Base-by-base conservation (phyloP, 2,113 vertebrate species). In the Marmota monax region DNA sequence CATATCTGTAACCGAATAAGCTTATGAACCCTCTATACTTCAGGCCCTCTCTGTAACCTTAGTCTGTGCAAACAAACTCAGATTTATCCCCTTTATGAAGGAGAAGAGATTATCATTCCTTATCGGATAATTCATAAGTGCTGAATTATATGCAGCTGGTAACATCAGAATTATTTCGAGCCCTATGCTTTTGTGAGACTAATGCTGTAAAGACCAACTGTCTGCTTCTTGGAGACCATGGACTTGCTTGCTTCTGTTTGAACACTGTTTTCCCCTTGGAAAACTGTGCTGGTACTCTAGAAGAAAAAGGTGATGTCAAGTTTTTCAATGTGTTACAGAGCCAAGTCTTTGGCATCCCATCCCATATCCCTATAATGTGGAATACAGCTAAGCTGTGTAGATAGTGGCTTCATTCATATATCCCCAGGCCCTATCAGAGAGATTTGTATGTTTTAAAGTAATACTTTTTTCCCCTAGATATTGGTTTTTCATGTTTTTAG, bases 1-100 rank as follows among this genome's bases (percentile, higher is more conserved):
- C 95, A 94, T 96, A 97, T 98, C 95, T 97, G 95, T 95, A 97
- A 92, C 94, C 84, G 96, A 97, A 96, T 97, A 97, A 76, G 94
- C 94, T 95, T 97, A 89, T 87, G 65, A 88, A 65, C 63, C 76
- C 32, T 96, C 87, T 93, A 27, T 87, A 92, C 67, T 96, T 96
- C 53, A 94, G 90, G 65, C 63, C 84, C 96, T 90, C 87, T 95
- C 72, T 95, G 96, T 95, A 97, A 95, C 92, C 88, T 90, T 82
- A 93, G 92, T 95, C 92, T 96, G 69, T 88, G 84, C 95, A 96
- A 97, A 95, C 90, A 97, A 95, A 97, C 67, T 77, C 74, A 65
- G 37, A 88, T 96, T 97, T 85, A 96, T 88, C 95, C 77, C 53
- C 93, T 93, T 78, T 95, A 84, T 87, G 87, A 94, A 73, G 45